Evolutionary conservation across 2,888 invertebrate genomes (phyloP).

Genomic region (Tipula confusa): DNA sequence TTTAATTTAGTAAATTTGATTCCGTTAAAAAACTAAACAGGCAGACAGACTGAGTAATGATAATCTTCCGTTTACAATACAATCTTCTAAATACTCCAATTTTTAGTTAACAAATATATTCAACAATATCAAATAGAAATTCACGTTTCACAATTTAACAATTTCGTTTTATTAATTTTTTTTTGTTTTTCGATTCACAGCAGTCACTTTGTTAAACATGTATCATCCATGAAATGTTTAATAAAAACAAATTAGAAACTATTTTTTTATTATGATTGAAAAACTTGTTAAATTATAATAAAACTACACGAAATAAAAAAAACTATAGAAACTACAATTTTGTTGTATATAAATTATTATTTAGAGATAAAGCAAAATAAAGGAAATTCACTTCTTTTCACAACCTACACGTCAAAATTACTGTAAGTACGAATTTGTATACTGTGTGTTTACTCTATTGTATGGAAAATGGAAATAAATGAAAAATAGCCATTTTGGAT

Average conservation of each 20-base stretch:
- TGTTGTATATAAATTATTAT: not conserved
- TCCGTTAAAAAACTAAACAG: not conserved
- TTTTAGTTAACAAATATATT: not conserved
- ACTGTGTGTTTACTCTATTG: not conserved
- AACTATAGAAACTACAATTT: not conserved
- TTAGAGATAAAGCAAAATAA: no score
- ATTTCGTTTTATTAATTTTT: not conserved
- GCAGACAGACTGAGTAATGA: not conserved
- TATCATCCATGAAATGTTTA: not conserved
- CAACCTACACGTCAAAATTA: conserved; percentile 20
- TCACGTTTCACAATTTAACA: not conserved
- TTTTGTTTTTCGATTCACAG: not conserved
- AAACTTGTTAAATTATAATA: not conserved
- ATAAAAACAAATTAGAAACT: not conserved
- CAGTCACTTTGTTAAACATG: not conserved
- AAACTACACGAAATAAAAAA: not conserved
- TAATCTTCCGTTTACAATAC: not conserved
- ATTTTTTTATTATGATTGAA: not conserved
- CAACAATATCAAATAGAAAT: not conserved
- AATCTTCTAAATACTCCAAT: not conserved
- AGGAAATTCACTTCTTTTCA: not conserved
- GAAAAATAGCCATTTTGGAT: not conserved
- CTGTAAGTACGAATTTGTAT: not conserved
- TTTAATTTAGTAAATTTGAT: not conserved
- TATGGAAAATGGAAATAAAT: not conserved